A percentile compares a stretch with the other conserved stretches of the same genome.
Evolutionary conservation across 2,797 vertebrate genomes (phyloP).

Genomic region (Micrastur ruficollis): DNA sequence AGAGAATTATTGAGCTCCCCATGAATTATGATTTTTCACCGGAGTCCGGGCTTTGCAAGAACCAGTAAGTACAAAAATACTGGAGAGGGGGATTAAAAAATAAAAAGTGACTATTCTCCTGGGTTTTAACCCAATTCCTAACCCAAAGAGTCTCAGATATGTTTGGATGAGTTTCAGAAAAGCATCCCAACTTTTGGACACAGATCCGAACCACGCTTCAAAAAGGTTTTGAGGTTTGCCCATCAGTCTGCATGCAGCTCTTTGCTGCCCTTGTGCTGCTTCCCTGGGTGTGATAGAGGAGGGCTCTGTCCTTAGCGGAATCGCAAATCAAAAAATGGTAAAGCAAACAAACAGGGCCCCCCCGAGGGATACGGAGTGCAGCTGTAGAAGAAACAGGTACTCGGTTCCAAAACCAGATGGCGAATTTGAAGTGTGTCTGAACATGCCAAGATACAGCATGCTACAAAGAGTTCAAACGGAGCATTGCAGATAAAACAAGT

Average conservation of each 20-base stretch:
- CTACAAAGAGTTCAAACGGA: conserved; percentile 1
- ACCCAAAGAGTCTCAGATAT: conserved; percentile 5
- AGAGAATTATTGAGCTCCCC: neutral
- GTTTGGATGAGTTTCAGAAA: conserved; percentile 29
- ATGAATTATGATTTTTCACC: neutral
- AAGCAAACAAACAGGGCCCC: neutral
- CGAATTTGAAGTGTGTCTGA: neutral
- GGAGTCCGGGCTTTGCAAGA: neutral
- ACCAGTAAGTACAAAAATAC: neutral
- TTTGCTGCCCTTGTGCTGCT: conserved; percentile 20
- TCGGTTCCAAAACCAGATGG: neutral
- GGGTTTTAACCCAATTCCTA: neutral
- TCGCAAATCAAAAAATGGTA: neutral
- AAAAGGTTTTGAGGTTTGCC: neutral
- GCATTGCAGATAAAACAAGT: conserved; percentile 16
- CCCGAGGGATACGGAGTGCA: neutral
- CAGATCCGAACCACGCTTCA: neutral
- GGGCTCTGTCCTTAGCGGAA: neutral
- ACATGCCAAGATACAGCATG: neutral
- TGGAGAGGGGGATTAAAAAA: neutral
- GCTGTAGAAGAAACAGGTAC: neutral
- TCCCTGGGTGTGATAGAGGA: neutral
- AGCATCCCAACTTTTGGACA: neutral
- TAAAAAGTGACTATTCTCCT: neutral
- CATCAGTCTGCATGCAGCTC: neutral